Conservation (phyloP, 2,113 vertebrate genomes). For the Calyptomena viridis region DNA sequence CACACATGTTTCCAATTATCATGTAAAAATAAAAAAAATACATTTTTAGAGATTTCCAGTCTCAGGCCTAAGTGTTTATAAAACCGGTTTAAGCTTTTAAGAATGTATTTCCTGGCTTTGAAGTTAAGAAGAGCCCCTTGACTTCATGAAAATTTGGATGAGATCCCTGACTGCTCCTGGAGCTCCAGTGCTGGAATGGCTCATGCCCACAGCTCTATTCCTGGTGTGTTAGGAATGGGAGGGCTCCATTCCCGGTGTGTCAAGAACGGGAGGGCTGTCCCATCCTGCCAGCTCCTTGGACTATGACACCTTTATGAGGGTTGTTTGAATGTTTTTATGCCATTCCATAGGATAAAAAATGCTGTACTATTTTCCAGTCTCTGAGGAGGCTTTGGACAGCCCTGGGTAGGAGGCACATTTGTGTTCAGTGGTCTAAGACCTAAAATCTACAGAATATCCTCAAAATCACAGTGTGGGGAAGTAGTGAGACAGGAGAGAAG, state of each 20-base stretch:
- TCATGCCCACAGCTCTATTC: neutral
- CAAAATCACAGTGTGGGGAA: neutral
- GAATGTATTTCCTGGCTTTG: slow-evolving; percentile 58
- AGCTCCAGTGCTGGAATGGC: fast-evolving
- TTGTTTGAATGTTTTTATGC: neutral
- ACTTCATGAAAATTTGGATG: neutral
- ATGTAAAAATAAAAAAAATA: neutral
- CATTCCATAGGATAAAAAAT: neutral
- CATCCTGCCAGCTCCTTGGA: neutral
- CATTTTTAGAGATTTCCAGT: slow-evolving; percentile 53
- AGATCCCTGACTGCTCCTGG: neutral
- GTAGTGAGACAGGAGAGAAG: neutral
- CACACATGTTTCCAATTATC: slow-evolving; percentile 36
- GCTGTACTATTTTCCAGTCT: neutral
- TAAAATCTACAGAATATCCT: neutral
- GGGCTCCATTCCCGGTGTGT: neutral
- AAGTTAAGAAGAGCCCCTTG: slow-evolving; percentile 16
- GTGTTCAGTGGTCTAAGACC: neutral
- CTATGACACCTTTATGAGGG: neutral
- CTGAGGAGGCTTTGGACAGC: neutral
- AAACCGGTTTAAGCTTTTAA: slow-evolving; percentile 53
- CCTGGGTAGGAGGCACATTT: neutral
- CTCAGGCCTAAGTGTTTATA: slow-evolving; percentile 43
- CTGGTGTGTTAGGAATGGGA: neutral
- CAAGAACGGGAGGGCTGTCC: neutral